Base-by-base conservation (phyloP, 1,140 invertebrate genomes). In the Tyrophagus putrescentiae region DNA sequence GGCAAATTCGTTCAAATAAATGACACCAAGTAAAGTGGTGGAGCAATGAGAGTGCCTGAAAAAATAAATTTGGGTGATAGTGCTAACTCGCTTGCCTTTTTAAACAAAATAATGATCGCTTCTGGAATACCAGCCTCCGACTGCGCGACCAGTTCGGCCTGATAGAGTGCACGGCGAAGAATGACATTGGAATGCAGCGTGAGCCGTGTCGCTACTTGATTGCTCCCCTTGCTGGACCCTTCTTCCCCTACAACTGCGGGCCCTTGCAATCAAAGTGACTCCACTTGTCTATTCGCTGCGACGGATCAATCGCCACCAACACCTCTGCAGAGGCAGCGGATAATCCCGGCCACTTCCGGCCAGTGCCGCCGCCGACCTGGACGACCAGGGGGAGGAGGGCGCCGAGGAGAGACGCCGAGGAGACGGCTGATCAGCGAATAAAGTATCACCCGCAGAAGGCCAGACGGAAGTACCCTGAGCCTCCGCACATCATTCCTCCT, bases 11-110 rank as follows among this genome's bases (percentile, higher is more conserved):
- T 53, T n/a, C 44, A 54, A 53, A 52, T 63, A 11, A 63, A 63
- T 56, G 58, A 63, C 16, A 48, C 62, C 32, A 63, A 58, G 62
- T 63, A 69, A 79, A 79, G 85, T 65, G 85, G n/a, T n/a, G n/a
- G n/a, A n/a, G n/a, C n/a, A n/a, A n/a, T n/a, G n/a, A n/a, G n/a
- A n/a, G n/a, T n/a, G n/a, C n/a, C n/a, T n/a, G n/a, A n/a, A n/a
- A n/a, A n/a, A n/a, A n/a, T n/a, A n/a, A n/a, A n/a, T n/a, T n/a
- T n/a, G n/a, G n/a, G n/a, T n/a, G n/a, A n/a, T n/a, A n/a, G n/a
- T n/a, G n/a, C n/a, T 54, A 9, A 21, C 29, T 7, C 39, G 4
- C 2, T 18, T 57, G 39, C 28, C 31, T 48, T 48, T 52, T 57
- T 48, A n/a, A 39, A 39, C 3, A 57, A 11, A 4, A n/a, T 3